Evolutionary conservation across 2,113 vertebrate species (phyloP).

Genomic region (Eclectus roratus): DNA sequence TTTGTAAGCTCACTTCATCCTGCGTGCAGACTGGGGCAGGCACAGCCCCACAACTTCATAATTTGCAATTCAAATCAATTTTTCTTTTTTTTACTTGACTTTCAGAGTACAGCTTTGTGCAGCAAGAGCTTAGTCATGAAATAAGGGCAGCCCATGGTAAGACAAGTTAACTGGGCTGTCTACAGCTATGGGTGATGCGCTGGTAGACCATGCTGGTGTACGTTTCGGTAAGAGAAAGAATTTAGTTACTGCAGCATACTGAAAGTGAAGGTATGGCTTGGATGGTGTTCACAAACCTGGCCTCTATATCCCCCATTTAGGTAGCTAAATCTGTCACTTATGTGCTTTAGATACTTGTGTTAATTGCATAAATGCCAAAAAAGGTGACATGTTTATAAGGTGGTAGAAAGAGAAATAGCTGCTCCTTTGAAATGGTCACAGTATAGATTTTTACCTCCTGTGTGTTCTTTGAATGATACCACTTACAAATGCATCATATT

Average conservation of each 20-base stretch:
- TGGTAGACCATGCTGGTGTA: background rate
- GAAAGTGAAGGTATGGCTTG: background rate
- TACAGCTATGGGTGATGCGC: fast-evolving
- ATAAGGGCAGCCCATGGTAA: background rate
- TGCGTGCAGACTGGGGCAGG: background rate
- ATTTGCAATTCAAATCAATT: background rate
- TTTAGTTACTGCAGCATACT: background rate
- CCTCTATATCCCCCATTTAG: background rate
- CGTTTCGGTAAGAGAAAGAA: background rate
- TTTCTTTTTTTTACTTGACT: background rate
- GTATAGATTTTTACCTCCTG: background rate
- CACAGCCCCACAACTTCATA: background rate
- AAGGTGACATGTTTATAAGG: background rate
- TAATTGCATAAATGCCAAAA: background rate
- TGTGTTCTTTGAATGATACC: fast-evolving
- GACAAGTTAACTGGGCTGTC: background rate
- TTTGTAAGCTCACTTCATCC: background rate
- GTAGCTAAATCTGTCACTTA: background rate
- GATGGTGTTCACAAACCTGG: background rate
- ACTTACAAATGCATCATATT: background rate
- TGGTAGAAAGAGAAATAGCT: background rate
- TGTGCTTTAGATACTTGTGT: background rate
- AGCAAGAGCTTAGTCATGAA: background rate
- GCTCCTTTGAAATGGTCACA: background rate
- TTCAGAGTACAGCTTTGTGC: background rate